Evolutionary conservation across 2,797 vertebrate genomes (phyloP).

Genomic region (Arrhamphus sclerolepis): DNA sequence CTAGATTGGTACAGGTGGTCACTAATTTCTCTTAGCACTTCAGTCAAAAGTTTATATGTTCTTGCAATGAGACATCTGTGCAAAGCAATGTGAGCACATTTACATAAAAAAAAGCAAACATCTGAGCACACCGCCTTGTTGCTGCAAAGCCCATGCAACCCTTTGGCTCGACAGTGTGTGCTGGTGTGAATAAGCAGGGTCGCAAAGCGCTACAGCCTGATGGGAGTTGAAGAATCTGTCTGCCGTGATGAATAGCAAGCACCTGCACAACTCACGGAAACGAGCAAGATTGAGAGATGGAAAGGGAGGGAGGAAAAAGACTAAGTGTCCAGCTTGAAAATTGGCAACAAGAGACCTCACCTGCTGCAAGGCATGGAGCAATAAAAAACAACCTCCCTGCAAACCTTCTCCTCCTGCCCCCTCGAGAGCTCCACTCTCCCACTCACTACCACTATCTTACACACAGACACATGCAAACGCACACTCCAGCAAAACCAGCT

Average conservation of each 20-base stretch:
- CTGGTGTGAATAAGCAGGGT: slow-evolving; percentile 66
- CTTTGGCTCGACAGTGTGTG: slow-evolving; percentile 45
- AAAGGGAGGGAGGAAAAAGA: slow-evolving; percentile 48
- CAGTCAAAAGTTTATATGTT: slow-evolving; percentile 50
- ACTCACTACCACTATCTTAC: slow-evolving; percentile 5
- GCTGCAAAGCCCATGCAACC: slow-evolving; percentile 51
- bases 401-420: slow-evolving; percentile 24
- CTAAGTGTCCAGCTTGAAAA: slow-evolving; percentile 49
- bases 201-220: slow-evolving; percentile 63
- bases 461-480: slow-evolving; percentile 33
- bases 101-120: slow-evolving; percentile 13
- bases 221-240: slow-evolving; percentile 81
- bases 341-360: slow-evolving; percentile 75
- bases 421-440: slow-evolving; percentile 12
- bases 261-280: slow-evolving; percentile 78
- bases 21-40: slow-evolving; percentile 55
- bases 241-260: slow-evolving; percentile 77
- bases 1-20: slow-evolving; percentile 24
- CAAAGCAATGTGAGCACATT: slow-evolving; percentile 19
- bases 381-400: slow-evolving; percentile 45
- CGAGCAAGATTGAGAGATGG: slow-evolving; percentile 50
- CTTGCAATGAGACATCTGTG: slow-evolving; percentile 62
- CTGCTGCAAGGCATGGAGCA: slow-evolving; percentile 61
- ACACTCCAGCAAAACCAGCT: slow-evolving; percentile 36
- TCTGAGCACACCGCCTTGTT: slow-evolving; percentile 24